These are phyloP conservation scores for Diabrotica balteata DNA, from an alignment of 2,888 invertebrate species.

Conservation along the genomic window DNA sequence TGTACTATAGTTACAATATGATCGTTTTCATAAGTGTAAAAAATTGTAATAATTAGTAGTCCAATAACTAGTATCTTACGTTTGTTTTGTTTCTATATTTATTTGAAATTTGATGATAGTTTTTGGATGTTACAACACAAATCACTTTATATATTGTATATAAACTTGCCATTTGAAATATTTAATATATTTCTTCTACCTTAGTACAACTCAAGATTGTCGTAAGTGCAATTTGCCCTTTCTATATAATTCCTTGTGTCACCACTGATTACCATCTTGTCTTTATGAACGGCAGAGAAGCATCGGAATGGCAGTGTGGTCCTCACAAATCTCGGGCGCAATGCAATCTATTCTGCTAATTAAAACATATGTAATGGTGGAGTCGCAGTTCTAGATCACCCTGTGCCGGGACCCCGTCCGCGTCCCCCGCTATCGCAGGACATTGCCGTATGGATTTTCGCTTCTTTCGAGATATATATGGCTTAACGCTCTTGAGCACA, in stretches of 20 bases:
- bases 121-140: no score
- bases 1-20: no score
- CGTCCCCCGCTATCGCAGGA: conserved; percentile 38
- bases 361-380: conserved; percentile 60
- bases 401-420: conserved; percentile 4
- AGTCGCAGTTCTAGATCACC: conserved; percentile 45
- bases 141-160: no score
- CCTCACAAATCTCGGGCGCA: conserved; percentile 56
- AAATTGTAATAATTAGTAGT: no score
- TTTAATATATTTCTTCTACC: no score
- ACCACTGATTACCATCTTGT: conserved; percentile 4
- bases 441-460: conserved; percentile 43
- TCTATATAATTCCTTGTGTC: neutral
- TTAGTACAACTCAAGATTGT: no score
- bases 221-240: no score
- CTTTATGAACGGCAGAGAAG: conserved; percentile 44
- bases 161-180: no score
- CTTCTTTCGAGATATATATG: conserved; percentile 32
- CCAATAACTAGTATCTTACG: no score
- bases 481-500: conserved; percentile 3
- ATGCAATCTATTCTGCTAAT: conserved; percentile 59
- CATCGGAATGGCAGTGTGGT: conserved; percentile 39
- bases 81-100: no score
- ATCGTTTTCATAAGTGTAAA: no score
- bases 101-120: no score